These are phyloP conservation scores for Cyaniris semiargus DNA, from an alignment of 2,888 invertebrate species.

Conservation along the genomic window DNA sequence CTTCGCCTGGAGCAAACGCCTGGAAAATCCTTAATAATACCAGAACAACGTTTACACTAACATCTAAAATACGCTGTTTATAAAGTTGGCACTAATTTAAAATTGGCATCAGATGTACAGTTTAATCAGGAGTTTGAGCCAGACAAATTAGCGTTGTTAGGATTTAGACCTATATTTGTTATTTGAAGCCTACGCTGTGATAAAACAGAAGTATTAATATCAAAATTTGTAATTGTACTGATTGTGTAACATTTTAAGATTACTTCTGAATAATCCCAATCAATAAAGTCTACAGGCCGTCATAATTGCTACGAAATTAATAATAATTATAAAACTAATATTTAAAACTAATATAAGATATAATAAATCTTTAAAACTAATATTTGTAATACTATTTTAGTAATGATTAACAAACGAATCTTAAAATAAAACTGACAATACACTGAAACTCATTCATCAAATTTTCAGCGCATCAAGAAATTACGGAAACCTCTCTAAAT, in stretches of 20 bases:
- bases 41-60: slow-evolving; percentile 25
- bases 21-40: slow-evolving; percentile 29
- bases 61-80: slow-evolving; percentile 29
- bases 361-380: too few species aligned
- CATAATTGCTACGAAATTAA: too few species aligned
- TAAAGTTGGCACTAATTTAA: slow-evolving; percentile 28
- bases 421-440: neutral
- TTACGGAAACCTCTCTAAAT: slow-evolving; percentile 4
- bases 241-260: neutral
- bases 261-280: too few species aligned
- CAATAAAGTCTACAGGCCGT: too few species aligned
- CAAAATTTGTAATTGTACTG: neutral
- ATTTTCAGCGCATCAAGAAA: neutral
- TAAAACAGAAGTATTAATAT: neutral
- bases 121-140: slow-evolving; percentile 9
- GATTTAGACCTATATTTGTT: neutral
- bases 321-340: too few species aligned
- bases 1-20: slow-evolving; percentile 23
- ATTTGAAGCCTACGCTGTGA: neutral
- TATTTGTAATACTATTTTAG: too few species aligned
- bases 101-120: slow-evolving; percentile 26
- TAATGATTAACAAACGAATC: too few species aligned
- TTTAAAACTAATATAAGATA: too few species aligned
- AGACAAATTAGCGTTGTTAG: neutral
- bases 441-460: neutral